Percentiles rank a stretch among this genome's conserved stretches.
Evolutionary conservation across 2,888 invertebrate species (phyloP).

Genomic region (Loripinus fragilis): DNA sequence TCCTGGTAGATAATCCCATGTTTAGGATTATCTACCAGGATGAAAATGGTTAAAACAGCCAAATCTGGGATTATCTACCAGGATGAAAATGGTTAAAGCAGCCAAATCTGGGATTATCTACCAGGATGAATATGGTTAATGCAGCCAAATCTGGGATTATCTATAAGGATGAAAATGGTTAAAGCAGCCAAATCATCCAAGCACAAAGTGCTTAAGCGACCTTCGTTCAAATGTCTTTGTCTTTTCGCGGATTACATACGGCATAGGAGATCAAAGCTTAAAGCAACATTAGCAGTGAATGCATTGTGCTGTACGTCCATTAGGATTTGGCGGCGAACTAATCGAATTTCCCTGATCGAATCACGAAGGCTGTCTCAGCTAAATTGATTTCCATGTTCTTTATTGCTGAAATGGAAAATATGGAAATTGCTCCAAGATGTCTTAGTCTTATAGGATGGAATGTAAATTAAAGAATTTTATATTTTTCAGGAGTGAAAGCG

Average conservation of each 20-base stretch:
- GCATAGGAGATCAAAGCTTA: constrained; percentile 19
- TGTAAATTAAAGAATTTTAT: constrained; percentile 16
- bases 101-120: too few relatives aligned
- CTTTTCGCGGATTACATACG: constrained; percentile 2
- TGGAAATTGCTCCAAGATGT: constrained; percentile 8
- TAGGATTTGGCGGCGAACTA: constrained; percentile 59
- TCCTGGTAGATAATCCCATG: too few relatives aligned
- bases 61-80: too few relatives aligned
- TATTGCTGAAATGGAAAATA: constrained; percentile 18
- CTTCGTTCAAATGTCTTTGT: not conserved
- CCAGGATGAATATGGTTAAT: too few relatives aligned
- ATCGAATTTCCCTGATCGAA: constrained; percentile 59
- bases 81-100: too few relatives aligned
- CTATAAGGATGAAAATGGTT: too few relatives aligned
- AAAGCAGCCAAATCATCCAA: too few relatives aligned
- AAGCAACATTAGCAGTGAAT: constrained; percentile 48
- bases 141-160: too few relatives aligned
- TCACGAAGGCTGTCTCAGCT: constrained; percentile 50
- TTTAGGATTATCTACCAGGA: too few relatives aligned
- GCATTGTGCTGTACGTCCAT: constrained; percentile 57
- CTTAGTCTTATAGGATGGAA: not conserved
- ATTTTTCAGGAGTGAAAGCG: not conserved
- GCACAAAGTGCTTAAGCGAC: not conserved
- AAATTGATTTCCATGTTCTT: constrained; percentile 61
- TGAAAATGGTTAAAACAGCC: too few relatives aligned